A percentile compares a stretch with the other conserved stretches of the same genome.
phyloP scores from a whole-genome alignment of 2,888 invertebrate species.

The Archips xylosteana region DNA sequence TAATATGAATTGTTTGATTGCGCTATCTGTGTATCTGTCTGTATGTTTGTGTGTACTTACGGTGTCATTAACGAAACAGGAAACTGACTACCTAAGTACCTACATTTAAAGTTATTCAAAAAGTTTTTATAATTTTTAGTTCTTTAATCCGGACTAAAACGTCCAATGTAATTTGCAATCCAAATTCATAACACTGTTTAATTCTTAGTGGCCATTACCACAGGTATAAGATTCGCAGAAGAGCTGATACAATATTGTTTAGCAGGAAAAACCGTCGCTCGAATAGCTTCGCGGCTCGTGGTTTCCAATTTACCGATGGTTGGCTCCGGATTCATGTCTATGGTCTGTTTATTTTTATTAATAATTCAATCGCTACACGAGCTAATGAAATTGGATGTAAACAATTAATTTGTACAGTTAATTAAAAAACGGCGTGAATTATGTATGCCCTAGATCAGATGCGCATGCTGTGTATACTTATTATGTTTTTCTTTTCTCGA shows the following conservation, averaged over 20 bases:
- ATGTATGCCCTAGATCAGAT: neutral
- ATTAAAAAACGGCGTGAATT: neutral
- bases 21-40: neutral
- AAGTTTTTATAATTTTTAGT: neutral
- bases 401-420: neutral
- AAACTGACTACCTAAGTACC: neutral
- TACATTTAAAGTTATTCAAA: neutral
- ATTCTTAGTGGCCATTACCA: neutral
- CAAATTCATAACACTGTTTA: neutral
- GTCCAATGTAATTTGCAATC: neutral
- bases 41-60: neutral
- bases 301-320: slow-evolving; percentile 1
- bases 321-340: neutral
- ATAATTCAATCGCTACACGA: neutral
- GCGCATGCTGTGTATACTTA: neutral
- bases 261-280: slow-evolving; percentile 7
- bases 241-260: neutral
- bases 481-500: neutral
- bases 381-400: neutral
- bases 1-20: neutral
- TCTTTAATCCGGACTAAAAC: neutral
- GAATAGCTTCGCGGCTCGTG: slow-evolving; percentile 1
- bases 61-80: neutral
- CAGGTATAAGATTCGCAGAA: neutral
- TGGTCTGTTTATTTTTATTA: slow-evolving; percentile 14